Evolutionary conservation across 2,888 invertebrate species (phyloP).

Genomic region (Boloria euphrosyne): DNA sequence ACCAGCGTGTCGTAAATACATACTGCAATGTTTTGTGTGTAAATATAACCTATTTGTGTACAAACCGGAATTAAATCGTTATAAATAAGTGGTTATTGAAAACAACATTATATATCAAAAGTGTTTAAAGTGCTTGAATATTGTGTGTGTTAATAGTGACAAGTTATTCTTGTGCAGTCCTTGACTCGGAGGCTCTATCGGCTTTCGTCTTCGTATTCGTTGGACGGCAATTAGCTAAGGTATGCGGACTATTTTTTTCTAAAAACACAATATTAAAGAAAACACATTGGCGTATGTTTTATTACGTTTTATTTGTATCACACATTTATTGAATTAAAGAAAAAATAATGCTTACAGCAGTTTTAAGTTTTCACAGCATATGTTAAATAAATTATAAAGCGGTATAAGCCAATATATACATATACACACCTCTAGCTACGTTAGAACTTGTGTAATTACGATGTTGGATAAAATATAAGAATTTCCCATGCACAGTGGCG

Average conservation of each 20-base stretch:
- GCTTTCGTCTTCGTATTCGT: slow-evolving; percentile 58
- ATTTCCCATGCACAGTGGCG: slow-evolving; percentile 26
- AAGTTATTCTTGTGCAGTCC: slow-evolving; percentile 69
- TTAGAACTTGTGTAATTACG: background rate
- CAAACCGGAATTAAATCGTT: slow-evolving; percentile 32
- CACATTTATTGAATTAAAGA: background rate
- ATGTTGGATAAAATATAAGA: slow-evolving; percentile 3
- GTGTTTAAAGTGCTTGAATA: slow-evolving; percentile 43
- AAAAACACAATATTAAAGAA: slow-evolving; percentile 8
- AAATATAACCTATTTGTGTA: slow-evolving; percentile 65
- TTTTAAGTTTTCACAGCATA: background rate
- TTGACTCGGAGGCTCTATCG: slow-evolving; percentile 75
- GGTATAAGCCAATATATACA: background rate
- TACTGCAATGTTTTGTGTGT: slow-evolving; percentile 55
- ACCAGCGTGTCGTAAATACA: slow-evolving; percentile 68
- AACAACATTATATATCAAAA: slow-evolving; percentile 19
- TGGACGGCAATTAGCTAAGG: slow-evolving; percentile 55
- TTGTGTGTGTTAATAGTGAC: slow-evolving; percentile 59
- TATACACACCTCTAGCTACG: background rate
- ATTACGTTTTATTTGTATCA: background rate
- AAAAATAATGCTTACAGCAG: background rate
- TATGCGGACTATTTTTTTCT: slow-evolving; percentile 31
- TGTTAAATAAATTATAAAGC: background rate
- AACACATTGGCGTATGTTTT: slow-evolving; percentile 2
- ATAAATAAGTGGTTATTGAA: slow-evolving; percentile 12